Percentiles rank a stretch among this genome's conserved stretches.
Evolutionary conservation across 2,888 invertebrate genomes (phyloP).

Genomic region (Pristionchus exspectatus): DNA sequence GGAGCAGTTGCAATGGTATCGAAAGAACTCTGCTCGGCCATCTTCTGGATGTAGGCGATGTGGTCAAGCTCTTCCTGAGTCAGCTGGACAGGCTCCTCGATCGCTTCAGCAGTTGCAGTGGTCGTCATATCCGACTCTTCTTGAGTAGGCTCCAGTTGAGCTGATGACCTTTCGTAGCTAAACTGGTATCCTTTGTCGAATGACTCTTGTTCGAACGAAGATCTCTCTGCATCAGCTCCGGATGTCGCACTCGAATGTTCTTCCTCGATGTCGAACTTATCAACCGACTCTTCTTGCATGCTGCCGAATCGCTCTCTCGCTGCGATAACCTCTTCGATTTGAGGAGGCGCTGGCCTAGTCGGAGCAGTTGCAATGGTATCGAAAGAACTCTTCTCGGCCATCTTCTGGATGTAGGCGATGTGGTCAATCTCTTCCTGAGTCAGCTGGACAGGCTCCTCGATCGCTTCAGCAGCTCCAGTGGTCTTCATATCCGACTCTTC

Average conservation of each 20-base stretch:
- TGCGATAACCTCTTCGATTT: background rate
- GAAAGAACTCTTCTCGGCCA: background rate
- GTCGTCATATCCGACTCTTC: background rate
- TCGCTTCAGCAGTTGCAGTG: background rate
- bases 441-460: too few relatives aligned
- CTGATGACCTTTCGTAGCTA: background rate
- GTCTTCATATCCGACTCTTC: background rate
- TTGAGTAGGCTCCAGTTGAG: background rate
- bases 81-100: slow-evolving; percentile 4
- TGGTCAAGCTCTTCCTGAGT: slow-evolving; percentile 12
- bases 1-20: background rate
- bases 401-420: background rate
- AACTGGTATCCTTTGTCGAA: background rate
- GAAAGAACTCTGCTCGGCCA: background rate
- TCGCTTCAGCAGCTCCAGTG: too few relatives aligned
- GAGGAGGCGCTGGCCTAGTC: background rate
- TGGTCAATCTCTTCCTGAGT: background rate
- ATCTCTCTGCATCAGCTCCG: background rate
- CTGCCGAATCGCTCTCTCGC: background rate
- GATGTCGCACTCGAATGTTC: background rate
- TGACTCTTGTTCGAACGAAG: background rate
- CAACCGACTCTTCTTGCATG: background rate
- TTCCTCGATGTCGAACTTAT: background rate
- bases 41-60: slow-evolving; percentile 25
- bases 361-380: background rate